Base-by-base conservation (phyloP, 1,140 invertebrate genomes). In the Archivesica marissinica region DNA sequence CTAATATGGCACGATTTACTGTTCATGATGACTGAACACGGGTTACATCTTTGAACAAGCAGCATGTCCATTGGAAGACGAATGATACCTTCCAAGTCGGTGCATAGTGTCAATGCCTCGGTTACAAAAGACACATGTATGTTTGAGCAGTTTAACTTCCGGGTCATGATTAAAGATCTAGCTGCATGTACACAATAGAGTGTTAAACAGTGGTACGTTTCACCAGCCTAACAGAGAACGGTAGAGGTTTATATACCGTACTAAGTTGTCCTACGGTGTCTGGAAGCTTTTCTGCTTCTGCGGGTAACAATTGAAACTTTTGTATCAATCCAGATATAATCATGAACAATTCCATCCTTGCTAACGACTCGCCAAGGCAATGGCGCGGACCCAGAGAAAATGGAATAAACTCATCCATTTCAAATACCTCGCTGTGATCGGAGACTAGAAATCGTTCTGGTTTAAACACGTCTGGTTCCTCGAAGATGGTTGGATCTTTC, bases 391-490 rank as follows among this genome's bases (percentile, higher is more conserved):
- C 86, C n/a, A 82, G 17, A 23, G 68, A 70, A 74, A 90, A 88
- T 7, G 87, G 87, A 52, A 90, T 86, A 39, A 87, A 77, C 25
- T 80, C 78, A 20, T 81, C 76, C 0, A 72, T 59, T 17, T 23
- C 30, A 9, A 41, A 25, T 13, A 84, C 44, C 20, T 80, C 61
- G 1, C n/a, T 84, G 1, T 70, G 44, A 41, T 76, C 89, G 20
- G 88, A 87, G 15, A 87, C 85, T 9, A 95, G 79, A 85, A 94
- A 95, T 70, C 96, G 93, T 87, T 96, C 96, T 0, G 96, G 96
- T 0, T 95, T 93, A 87, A 97, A 97, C 35, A 94, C 93, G 50
- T 96, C 94, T 0, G 96, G 96, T 91, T 97, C 95, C 1, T 94
- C 94, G 96, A 96, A 97, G 0, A 89, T 4, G 11, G 85, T 66